phyloP scores from a whole-genome alignment of 2,888 invertebrate species.

The Hirtodrosophila alboralis region DNA sequence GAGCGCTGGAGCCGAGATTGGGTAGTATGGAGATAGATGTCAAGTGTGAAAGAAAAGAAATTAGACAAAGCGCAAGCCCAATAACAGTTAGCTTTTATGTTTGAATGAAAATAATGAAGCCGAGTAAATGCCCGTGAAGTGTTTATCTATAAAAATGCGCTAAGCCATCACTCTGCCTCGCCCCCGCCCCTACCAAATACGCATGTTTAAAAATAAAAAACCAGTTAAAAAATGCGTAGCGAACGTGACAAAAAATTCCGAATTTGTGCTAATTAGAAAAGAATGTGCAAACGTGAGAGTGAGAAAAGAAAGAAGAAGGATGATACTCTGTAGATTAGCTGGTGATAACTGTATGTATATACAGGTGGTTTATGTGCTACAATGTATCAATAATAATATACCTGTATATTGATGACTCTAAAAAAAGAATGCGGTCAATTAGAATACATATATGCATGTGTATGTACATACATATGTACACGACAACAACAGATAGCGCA shows the following conservation, averaged over 20 bases:
- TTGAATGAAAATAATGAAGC: slow-evolving; percentile 39
- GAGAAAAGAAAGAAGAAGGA: slow-evolving; percentile 21
- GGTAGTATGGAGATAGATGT: slow-evolving; percentile 41
- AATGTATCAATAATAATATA: slow-evolving; percentile 30
- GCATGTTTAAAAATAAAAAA: slow-evolving; percentile 20
- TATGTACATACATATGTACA: not conserved
- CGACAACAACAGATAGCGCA: slow-evolving; percentile 19
- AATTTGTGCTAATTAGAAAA: slow-evolving; percentile 73
- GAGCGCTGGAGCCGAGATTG: slow-evolving; percentile 44
- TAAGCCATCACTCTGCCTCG: not conserved
- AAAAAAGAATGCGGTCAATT: slow-evolving; percentile 63
- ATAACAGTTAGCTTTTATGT: slow-evolving; percentile 69
- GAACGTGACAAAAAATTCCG: slow-evolving; percentile 59
- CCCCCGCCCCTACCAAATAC: not conserved
- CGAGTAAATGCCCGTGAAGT: slow-evolving; percentile 34
- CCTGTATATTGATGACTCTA: slow-evolving; percentile 14
- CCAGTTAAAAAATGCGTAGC: slow-evolving; percentile 26
- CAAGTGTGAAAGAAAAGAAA: slow-evolving; percentile 59
- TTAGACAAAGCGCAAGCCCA: slow-evolving; percentile 41
- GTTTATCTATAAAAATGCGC: slow-evolving; percentile 33
- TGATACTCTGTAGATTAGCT: slow-evolving; percentile 7
- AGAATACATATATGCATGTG: slow-evolving; percentile 33
- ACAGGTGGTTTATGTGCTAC: slow-evolving; percentile 26
- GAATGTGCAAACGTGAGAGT: slow-evolving; percentile 54
- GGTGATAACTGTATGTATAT: slow-evolving; percentile 45